phyloP scores from a whole-genome alignment of 2,888 invertebrate species.

The Hypena proboscidalis region DNA sequence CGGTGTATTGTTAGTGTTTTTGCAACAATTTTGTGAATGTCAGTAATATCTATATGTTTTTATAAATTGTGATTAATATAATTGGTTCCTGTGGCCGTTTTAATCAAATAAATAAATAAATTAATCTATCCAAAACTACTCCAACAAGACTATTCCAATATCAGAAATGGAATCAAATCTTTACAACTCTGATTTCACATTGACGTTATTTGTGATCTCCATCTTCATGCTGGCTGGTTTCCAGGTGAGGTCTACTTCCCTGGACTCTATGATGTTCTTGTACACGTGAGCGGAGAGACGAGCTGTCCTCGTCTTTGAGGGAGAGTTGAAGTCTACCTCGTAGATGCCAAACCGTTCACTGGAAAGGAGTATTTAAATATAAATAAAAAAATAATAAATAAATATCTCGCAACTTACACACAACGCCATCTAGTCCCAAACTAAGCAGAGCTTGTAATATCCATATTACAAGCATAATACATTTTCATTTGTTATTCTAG shows the following conservation, averaged over 20 bases:
- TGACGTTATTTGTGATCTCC: constrained; percentile 47
- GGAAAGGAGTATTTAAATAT: constrained; percentile 27
- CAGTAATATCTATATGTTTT: too few relatives aligned
- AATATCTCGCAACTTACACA: neutral
- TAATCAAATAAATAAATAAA: too few relatives aligned
- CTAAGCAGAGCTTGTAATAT: too few relatives aligned
- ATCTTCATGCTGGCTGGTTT: constrained; percentile 55
- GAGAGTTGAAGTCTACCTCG: constrained; percentile 87
- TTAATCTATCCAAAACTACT: too few relatives aligned
- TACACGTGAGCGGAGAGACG: constrained; percentile 86
- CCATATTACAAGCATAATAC: too few relatives aligned
- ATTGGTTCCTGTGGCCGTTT: too few relatives aligned
- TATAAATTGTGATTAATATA: too few relatives aligned
- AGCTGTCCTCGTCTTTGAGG: constrained; percentile 84
- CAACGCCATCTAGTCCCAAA: too few relatives aligned
- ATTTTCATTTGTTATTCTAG: too few relatives aligned
- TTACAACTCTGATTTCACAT: constrained; percentile 51
- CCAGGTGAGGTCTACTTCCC: constrained; percentile 60
- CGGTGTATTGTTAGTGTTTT: too few relatives aligned
- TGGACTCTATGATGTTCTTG: constrained; percentile 65
- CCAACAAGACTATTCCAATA: neutral
- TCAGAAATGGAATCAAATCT: neutral
- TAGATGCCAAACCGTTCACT: constrained; percentile 88
- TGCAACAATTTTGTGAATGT: too few relatives aligned
- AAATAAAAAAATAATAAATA: neutral